These are phyloP conservation scores for Lasiommata megera DNA, from an alignment of 2,888 invertebrate genomes.

Conservation along the genomic window DNA sequence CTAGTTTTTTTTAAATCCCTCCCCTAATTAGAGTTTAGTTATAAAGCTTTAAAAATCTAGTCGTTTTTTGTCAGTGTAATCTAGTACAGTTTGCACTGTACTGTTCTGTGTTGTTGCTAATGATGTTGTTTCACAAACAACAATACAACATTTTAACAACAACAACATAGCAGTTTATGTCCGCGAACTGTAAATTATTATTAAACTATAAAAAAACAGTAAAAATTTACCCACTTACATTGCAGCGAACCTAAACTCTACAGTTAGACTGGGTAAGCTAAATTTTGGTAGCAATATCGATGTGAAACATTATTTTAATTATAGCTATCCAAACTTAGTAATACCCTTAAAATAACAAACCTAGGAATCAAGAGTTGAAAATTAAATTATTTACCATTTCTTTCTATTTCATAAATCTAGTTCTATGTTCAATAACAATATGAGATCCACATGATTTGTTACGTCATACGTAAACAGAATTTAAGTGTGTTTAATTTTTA, in stretches of 20 bases:
- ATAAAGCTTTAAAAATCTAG: constrained; percentile 11
- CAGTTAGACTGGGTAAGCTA: too few species aligned
- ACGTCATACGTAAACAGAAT: neutral
- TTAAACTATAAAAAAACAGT: too few species aligned
- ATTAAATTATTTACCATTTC: neutral
- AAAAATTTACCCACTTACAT: too few species aligned
- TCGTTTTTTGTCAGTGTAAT: neutral
- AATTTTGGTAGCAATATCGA: too few species aligned
- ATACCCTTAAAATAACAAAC: neutral
- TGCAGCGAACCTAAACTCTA: too few species aligned
- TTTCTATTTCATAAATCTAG: neutral
- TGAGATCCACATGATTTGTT: neutral
- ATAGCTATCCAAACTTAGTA: neutral
- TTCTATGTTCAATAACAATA: too few species aligned
- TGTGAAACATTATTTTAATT: neutral
- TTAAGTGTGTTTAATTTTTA: neutral
- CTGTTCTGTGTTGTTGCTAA: neutral
- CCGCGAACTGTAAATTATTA: too few species aligned
- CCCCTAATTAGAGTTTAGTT: neutral
- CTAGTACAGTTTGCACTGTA: too few species aligned
- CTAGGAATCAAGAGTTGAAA: neutral
- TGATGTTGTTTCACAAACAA: neutral
- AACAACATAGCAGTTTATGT: too few species aligned
- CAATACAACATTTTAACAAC: too few species aligned
- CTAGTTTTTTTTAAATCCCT: constrained; percentile 4